phyloP scores from a whole-genome alignment of 1,140 invertebrate species.

The Drosophila kepulauana region DNA sequence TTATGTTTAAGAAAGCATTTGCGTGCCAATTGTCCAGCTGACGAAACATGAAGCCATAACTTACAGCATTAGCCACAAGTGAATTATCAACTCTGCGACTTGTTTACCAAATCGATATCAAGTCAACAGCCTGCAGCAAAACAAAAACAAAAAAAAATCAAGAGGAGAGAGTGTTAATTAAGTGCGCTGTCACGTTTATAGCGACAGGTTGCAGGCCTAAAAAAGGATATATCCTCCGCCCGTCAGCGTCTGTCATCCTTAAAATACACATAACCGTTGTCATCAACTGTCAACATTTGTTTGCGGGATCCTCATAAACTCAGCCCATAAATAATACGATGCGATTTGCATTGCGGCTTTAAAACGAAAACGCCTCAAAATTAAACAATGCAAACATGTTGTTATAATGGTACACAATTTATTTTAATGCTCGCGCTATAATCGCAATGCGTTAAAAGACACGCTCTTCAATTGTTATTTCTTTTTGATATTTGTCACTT shows the following conservation, averaged over 20 bases:
- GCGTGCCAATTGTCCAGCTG: constrained; percentile 4
- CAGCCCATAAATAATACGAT: background rate
- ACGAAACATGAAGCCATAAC: background rate
- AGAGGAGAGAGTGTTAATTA: constrained; percentile 46
- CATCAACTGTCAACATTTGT: constrained; percentile 59
- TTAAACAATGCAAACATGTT: background rate
- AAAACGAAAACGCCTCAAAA: background rate
- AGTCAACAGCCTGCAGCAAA: background rate
- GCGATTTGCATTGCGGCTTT: constrained; percentile 2
- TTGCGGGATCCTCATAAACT: constrained; percentile 26
- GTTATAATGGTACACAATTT: background rate
- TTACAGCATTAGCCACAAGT: constrained; percentile 47
- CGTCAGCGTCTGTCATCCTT: constrained; percentile 18
- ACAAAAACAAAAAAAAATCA: too few species aligned
- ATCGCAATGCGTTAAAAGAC: background rate
- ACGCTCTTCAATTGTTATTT: too few species aligned
- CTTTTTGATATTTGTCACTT: background rate
- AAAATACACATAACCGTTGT: constrained; percentile 52
- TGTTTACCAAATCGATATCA: constrained; percentile 48
- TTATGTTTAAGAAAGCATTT: background rate
- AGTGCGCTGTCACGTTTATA: constrained; percentile 67
- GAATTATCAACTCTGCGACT: constrained; percentile 48
- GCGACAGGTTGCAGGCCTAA: constrained; percentile 14
- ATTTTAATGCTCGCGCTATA: background rate
- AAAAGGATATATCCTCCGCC: constrained; percentile 7